A percentile compares a stretch with the other conserved stretches of the same genome.
These are phyloP conservation scores for Lithophane ornitopus DNA, from an alignment of 2,888 invertebrate genomes.

Conservation along the genomic window DNA sequence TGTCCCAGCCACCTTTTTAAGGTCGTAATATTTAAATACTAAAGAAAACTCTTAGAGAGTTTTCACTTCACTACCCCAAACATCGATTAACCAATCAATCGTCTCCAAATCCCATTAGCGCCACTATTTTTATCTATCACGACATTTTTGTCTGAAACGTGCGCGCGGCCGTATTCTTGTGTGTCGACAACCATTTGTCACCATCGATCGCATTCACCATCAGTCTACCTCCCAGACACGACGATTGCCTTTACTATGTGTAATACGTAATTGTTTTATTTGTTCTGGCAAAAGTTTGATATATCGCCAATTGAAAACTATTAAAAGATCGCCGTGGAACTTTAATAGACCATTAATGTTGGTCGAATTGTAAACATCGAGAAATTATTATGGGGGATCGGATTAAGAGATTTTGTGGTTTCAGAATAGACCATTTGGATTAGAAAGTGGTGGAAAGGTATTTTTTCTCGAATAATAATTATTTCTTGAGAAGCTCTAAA, in stretches of 20 bases:
- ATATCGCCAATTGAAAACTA: conserved; percentile 63
- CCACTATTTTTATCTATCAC: conserved; percentile 59
- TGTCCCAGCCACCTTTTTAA: too few relatives aligned
- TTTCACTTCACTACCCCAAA: conserved; percentile 35
- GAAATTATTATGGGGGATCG: conserved; percentile 58
- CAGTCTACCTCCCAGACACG: conserved; percentile 73
- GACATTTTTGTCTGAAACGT: conserved; percentile 65
- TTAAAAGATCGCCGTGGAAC: conserved; percentile 54
- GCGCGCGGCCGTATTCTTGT: conserved; percentile 60
- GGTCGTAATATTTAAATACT: neutral
- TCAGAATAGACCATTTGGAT: conserved; percentile 55
- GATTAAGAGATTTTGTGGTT: conserved; percentile 63
- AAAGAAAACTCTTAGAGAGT: neutral
- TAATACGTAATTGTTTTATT: conserved; percentile 72
- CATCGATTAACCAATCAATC: conserved; percentile 50
- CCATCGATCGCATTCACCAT: conserved; percentile 82
- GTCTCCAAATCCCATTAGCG: conserved; percentile 54
- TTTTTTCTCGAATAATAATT: conserved; percentile 12
- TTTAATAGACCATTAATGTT: conserved; percentile 64
- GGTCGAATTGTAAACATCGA: conserved; percentile 61
- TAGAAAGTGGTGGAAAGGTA: conserved; percentile 25
- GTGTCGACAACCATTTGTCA: conserved; percentile 87
- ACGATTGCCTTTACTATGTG: conserved; percentile 65
- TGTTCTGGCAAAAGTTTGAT: conserved; percentile 68
- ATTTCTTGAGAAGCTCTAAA: neutral